A percentile compares a stretch with the other conserved stretches of the same genome.
phyloP scores from a whole-genome alignment of 2,113 vertebrate genomes.

The Oreocharis arfaki region DNA sequence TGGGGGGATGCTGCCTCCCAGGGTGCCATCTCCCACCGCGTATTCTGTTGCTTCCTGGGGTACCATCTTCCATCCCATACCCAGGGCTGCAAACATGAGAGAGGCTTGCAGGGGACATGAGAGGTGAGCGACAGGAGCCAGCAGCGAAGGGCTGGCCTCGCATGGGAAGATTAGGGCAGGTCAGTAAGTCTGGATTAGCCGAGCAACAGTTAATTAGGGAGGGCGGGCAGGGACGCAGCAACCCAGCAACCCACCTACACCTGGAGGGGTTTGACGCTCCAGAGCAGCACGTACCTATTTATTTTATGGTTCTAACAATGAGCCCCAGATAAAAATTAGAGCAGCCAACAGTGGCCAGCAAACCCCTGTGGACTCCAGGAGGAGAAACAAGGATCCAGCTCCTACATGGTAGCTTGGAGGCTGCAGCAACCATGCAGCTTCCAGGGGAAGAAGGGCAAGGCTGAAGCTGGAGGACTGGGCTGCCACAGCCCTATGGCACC shows the following conservation, averaged over 20 bases:
- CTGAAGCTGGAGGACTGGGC: not conserved
- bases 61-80: accelerated
- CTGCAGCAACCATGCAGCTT: not conserved
- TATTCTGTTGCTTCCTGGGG: not conserved
- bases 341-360: not conserved
- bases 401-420: not conserved
- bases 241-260: constrained; percentile 50
- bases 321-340: constrained; percentile 34
- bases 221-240: not conserved
- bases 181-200: constrained; percentile 20
- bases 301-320: not conserved
- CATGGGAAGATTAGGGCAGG: constrained; percentile 2
- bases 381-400: not conserved
- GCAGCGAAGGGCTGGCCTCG: not conserved
- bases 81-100: not conserved
- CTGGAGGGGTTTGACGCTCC: not conserved
- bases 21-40: not conserved
- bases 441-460: not conserved
- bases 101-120: not conserved
- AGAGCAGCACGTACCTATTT: not conserved
- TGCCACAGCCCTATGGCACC: not conserved
- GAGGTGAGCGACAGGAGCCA: not conserved
- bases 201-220: constrained; percentile 44
- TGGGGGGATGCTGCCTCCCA: not conserved
- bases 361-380: not conserved